Percentiles rank a stretch among this genome's conserved stretches.
phyloP scores from a whole-genome alignment of 92 coral and sea anemone species.

The Hydrozoanthus gracilis region DNA sequence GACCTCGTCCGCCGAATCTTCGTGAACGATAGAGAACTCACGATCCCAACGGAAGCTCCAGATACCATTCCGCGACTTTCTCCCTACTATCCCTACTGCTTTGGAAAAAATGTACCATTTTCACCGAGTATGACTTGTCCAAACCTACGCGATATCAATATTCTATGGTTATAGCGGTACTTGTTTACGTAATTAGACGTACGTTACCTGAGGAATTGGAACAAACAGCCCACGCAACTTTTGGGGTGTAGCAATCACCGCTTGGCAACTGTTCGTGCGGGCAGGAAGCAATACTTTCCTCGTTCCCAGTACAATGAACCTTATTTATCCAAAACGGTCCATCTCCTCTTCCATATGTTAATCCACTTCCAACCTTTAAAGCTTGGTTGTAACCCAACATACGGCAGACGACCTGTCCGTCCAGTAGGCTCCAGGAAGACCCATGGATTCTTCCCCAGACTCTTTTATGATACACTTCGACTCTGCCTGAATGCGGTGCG shows the following conservation, averaged over 20 bases:
- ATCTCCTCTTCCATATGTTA: not conserved
- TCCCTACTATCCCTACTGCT: no score
- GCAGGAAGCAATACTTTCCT: not conserved
- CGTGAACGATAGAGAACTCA: no score
- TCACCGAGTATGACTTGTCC: no score
- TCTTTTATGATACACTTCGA: not conserved
- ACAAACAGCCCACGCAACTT: not conserved
- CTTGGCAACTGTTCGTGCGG: not conserved
- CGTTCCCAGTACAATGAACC: not conserved
- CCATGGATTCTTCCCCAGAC: slow-evolving; percentile 25
- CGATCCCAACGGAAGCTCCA: no score
- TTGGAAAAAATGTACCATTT: no score
- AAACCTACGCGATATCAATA: no score
- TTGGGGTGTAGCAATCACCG: not conserved
- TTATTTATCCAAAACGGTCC: slow-evolving; percentile 9
- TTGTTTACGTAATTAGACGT: no score
- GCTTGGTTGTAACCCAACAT: slow-evolving; percentile 10
- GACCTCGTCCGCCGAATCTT: no score
- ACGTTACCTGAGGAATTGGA: no score
- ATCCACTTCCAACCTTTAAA: not conserved
- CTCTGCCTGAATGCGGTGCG: not conserved
- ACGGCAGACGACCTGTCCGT: slow-evolving; percentile 22
- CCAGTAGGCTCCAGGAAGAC: not conserved
- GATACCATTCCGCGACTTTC: no score
- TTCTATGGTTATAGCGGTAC: no score